Evolutionary conservation across 1,140 invertebrate species (phyloP).

Genomic region (Anagrus nilaparvatae): DNA sequence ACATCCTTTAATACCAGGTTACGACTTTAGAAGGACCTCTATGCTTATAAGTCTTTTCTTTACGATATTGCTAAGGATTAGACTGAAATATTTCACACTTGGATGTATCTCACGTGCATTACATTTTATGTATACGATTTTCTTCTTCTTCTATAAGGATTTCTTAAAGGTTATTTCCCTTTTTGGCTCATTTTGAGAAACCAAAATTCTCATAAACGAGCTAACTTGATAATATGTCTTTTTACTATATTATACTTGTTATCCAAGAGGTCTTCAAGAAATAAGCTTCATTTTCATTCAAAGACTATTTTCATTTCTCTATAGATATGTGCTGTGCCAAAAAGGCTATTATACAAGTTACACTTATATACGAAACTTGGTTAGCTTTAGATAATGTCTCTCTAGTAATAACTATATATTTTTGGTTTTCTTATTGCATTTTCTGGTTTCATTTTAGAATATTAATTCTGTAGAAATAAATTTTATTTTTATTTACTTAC

Average conservation of each 20-base stretch:
- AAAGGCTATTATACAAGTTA: too few species aligned
- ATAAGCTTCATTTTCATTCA: slow-evolving; percentile 11
- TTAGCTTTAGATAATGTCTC: too few species aligned
- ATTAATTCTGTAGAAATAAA: too few species aligned
- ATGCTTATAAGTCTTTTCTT: slow-evolving; percentile 31
- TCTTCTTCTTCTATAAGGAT: too few species aligned
- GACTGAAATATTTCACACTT: slow-evolving; percentile 43
- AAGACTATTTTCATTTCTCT: slow-evolving; percentile 24
- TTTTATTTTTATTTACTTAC: too few species aligned
- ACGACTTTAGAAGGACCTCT: slow-evolving; percentile 29
- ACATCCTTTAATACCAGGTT: slow-evolving; percentile 42
- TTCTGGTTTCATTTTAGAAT: too few species aligned
- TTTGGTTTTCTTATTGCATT: too few species aligned
- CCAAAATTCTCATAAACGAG: slow-evolving; percentile 27
- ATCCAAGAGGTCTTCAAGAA: slow-evolving; percentile 9
- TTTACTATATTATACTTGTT: slow-evolving; percentile 14
- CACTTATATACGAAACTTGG: too few species aligned
- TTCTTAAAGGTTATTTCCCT: too few species aligned
- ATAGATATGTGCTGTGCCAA: not conserved
- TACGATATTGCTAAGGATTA: slow-evolving; percentile 46
- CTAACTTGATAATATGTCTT: slow-evolving; percentile 24
- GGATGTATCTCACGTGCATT: slow-evolving; percentile 36
- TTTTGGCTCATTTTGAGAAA: slow-evolving; percentile 8
- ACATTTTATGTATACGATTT: slow-evolving; percentile 42
- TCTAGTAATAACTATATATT: too few species aligned